Percentiles rank a stretch among this genome's conserved stretches.
Evolutionary conservation across 1,140 invertebrate genomes (phyloP).

Genomic region (Papilio polytes): DNA sequence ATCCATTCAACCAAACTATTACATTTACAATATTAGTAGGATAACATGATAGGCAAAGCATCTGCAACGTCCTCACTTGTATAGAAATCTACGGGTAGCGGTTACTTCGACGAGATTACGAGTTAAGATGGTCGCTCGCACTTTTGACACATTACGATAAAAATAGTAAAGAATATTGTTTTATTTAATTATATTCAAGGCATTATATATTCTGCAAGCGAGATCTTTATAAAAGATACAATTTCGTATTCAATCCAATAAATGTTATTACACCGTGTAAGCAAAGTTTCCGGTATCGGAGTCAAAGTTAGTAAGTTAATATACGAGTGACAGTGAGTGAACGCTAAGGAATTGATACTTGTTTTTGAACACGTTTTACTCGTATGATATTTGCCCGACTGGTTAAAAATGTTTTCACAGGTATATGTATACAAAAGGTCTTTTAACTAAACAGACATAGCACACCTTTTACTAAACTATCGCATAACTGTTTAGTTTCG

Average conservation of each 20-base stretch:
- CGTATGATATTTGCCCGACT: neutral
- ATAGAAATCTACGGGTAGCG: no score
- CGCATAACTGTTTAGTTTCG: no score
- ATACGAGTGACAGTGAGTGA: neutral
- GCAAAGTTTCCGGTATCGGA: neutral
- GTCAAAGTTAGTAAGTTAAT: neutral
- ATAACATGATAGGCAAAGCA: no score
- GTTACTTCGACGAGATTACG: no score
- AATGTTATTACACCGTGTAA: neutral
- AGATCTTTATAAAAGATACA: neutral
- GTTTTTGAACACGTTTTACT: no score
- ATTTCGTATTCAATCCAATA: neutral
- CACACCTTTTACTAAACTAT: no score
- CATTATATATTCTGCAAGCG: conserved; percentile 3
- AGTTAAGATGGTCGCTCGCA: no score
- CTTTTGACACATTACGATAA: no score
- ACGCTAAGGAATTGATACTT: neutral
- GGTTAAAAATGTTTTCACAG: no score
- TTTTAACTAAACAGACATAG: no score
- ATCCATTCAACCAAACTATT: neutral
- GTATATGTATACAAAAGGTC: no score
- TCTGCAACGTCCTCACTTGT: no score
- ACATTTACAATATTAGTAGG: neutral
- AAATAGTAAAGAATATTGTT: neutral
- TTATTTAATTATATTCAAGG: neutral